Base-by-base conservation (phyloP, 2,888 invertebrate genomes). In the Miltochrista miniata region DNA sequence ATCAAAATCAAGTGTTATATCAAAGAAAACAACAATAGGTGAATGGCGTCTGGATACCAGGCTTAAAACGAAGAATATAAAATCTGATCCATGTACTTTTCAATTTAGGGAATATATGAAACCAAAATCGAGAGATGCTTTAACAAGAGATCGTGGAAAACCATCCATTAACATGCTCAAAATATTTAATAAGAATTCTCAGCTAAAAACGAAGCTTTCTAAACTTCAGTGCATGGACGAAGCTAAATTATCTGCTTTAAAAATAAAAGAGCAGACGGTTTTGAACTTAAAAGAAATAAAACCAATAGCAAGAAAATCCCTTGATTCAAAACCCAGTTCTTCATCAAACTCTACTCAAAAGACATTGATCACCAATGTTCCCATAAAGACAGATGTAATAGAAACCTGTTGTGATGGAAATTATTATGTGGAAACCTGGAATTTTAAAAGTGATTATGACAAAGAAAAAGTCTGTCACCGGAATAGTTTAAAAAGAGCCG, bases 11-110 rank as follows among this genome's bases (percentile, higher is more conserved):
- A 69, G 64, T 47, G 48, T 62, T 34, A 50, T 54, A 24, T 58
- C 64, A 38, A 68, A 59, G 37, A 60, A 61, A 37, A 65, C 56
- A 56, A 38, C 45, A 18, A 44, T 56, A 43, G 61, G 69, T 39
- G 59, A 61, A 45, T 56, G 50, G 13, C 51, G 59, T 29, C 52
- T 40, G 30, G 64, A 58, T 37, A 72, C 48, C 18, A 47, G 58
- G 57, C 70, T 74, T 48, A 71, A 65, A 62, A 59, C 77, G 1
- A 83, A 83, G 60, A 64, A 71, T 46, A 77, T 79, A 31, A 71
- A 61, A 44, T 86, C 85, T 4, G 85, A 83, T 41, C 82, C 84
- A 11, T 83, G 85, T 56, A 79, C 79, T 2, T 61, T 63, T 45
- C 67, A 75, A 61, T 53, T 74, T 24, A 64, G 68, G 38, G 67